A percentile compares a stretch with the other conserved stretches of the same genome.
phyloP scores from a whole-genome alignment of 2,797 vertebrate species.

The Heterohyrax brucei region DNA sequence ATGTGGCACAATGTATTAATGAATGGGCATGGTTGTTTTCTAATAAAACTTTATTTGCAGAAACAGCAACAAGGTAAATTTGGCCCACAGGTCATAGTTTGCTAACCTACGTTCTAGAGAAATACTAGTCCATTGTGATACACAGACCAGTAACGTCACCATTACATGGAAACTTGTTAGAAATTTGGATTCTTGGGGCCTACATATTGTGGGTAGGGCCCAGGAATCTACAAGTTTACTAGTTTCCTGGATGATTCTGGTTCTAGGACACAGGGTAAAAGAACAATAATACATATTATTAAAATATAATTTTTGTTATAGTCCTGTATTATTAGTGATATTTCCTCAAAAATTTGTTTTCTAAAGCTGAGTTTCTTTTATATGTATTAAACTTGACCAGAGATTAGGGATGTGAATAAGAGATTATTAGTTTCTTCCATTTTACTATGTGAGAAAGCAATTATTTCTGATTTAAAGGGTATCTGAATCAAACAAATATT shows the following conservation, averaged over 20 bases:
- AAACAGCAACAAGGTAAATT: not conserved
- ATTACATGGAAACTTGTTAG: too few species aligned
- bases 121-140: too few species aligned
- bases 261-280: conserved; percentile 20
- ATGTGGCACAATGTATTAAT: not conserved
- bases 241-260: not conserved
- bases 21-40: not conserved
- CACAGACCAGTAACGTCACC: too few species aligned
- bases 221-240: not conserved
- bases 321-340: not conserved
- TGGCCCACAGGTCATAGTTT: not conserved
- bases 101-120: not conserved
- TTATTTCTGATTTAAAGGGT: conserved; percentile 24
- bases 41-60: conserved; percentile 48
- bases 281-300: not conserved
- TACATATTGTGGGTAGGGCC: not conserved
- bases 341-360: conserved; percentile 50
- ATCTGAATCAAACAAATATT: not conserved
- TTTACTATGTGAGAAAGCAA: conserved; percentile 34
- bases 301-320: not conserved
- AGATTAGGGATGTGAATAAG: not conserved
- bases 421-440: conserved; percentile 52
- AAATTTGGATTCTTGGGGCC: too few species aligned
- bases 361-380: conserved; percentile 34
- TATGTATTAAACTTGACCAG: conserved; percentile 33